Evolutionary conservation across 1,140 invertebrate species (phyloP).

Genomic region (Diachasma alloeum): DNA sequence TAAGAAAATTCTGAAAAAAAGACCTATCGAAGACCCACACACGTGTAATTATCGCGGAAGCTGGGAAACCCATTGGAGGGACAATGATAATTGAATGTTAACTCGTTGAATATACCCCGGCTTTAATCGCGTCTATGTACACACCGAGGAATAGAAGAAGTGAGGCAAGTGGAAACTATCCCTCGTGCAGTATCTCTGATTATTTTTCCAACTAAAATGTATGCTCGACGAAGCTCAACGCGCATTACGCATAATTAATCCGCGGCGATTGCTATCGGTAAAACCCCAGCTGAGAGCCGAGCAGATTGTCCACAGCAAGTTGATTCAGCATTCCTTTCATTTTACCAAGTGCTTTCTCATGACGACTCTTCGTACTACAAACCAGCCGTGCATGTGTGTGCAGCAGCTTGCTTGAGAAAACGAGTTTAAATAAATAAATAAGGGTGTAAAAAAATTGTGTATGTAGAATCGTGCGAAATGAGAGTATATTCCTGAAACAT

Average conservation of each 20-base stretch:
- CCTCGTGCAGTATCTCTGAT: background rate
- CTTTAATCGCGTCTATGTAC: background rate
- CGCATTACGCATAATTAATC: slow-evolving; percentile 53
- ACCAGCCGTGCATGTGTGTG: background rate
- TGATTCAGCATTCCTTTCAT: slow-evolving; percentile 1
- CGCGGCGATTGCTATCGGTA: slow-evolving; percentile 42
- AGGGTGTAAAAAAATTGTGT: background rate
- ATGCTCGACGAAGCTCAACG: slow-evolving; percentile 30
- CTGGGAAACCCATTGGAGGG: slow-evolving; percentile 36
- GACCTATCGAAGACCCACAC: background rate
- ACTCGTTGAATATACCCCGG: background rate
- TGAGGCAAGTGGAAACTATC: background rate
- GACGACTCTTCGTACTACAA: background rate
- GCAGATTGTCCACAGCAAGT: background rate
- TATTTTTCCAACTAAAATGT: background rate
- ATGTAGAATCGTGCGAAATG: background rate
- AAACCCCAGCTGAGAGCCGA: slow-evolving; percentile 5
- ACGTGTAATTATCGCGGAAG: slow-evolving; percentile 48
- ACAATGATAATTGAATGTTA: slow-evolving; percentile 53
- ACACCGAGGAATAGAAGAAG: background rate
- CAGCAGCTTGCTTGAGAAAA: background rate
- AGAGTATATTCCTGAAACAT: background rate
- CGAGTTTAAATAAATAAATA: background rate
- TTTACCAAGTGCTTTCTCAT: background rate
- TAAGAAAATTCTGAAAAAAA: background rate